A percentile compares a stretch with the other conserved stretches of the same genome.
Conservation (phyloP, 2,888 invertebrate species). For the Nezara viridula region DNA sequence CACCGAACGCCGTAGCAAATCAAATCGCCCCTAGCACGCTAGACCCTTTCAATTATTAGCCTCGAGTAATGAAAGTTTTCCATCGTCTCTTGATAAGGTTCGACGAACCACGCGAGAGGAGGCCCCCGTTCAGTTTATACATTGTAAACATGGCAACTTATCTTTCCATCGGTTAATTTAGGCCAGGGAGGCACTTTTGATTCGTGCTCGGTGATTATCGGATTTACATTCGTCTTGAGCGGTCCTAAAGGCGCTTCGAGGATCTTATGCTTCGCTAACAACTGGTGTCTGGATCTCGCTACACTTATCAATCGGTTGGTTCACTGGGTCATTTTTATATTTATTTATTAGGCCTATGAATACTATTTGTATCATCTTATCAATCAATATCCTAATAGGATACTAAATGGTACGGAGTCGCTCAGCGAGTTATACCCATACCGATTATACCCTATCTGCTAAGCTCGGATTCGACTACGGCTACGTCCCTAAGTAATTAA, state of each 20-base stretch:
- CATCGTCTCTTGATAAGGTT: slow-evolving; percentile 60
- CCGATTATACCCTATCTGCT: too few relatives aligned
- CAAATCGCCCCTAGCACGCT: slow-evolving; percentile 62
- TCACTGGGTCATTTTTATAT: background rate
- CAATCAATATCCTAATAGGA: too few relatives aligned
- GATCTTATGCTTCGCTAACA: background rate
- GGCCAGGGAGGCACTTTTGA: slow-evolving; percentile 21
- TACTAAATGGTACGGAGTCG: too few relatives aligned
- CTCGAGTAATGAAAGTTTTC: slow-evolving; percentile 62
- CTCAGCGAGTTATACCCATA: too few relatives aligned
- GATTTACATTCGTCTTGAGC: slow-evolving; percentile 32
- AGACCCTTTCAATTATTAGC: slow-evolving; percentile 63
- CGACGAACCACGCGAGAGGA: slow-evolving; percentile 55
- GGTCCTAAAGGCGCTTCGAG: background rate
- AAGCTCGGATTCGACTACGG: too few relatives aligned
- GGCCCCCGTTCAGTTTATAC: slow-evolving; percentile 5
- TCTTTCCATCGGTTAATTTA: slow-evolving; percentile 42
- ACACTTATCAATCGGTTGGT: background rate
- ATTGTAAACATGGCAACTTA: slow-evolving; percentile 48
- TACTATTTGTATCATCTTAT: too few relatives aligned
- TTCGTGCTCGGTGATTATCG: slow-evolving; percentile 30
- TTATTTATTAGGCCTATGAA: too few relatives aligned
- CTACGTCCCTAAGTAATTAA: too few relatives aligned
- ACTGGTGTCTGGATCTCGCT: background rate
- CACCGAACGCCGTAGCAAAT: slow-evolving; percentile 6